Percentiles rank a stretch among this genome's conserved stretches.
Conservation (phyloP, 2,113 vertebrate species). For the Balaeniceps rex region DNA sequence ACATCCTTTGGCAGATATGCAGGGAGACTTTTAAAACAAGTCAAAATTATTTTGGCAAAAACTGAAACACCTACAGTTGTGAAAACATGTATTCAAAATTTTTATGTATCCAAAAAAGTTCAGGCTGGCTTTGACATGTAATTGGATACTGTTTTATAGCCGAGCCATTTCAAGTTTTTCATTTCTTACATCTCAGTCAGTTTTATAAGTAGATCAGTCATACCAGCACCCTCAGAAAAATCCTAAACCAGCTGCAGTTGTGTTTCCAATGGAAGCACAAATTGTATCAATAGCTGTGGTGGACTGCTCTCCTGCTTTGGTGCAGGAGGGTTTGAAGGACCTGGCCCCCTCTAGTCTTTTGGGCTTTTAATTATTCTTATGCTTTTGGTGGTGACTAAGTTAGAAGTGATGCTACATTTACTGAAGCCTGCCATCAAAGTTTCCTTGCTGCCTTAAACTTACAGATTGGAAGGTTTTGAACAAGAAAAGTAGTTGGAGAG, state of each 20-base stretch:
- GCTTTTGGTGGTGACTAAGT: not conserved
- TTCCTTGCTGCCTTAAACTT: not conserved
- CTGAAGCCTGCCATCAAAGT: not conserved
- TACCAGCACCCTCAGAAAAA: not conserved
- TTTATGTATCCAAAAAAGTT: not conserved
- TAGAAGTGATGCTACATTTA: not conserved
- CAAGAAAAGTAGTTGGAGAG: not conserved
- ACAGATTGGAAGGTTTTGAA: not conserved
- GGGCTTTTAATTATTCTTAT: not conserved
- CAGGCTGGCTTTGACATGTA: not conserved
- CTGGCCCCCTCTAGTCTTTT: not conserved
- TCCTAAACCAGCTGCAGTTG: not conserved
- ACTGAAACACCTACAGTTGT: not conserved
- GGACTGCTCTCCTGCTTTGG: not conserved
- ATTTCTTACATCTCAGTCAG: not conserved
- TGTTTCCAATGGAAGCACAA: not conserved
- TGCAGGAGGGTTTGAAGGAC: not conserved
- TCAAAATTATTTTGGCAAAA: slow-evolving; percentile 6
- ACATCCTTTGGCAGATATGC: not conserved
- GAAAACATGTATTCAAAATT: not conserved
- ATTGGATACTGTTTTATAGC: slow-evolving; percentile 4
- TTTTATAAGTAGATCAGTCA: not conserved
- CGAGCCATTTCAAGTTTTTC: not conserved
- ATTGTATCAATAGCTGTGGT: accelerated
- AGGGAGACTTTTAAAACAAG: not conserved